Base-by-base conservation (phyloP, 2,888 invertebrate genomes). In the Ceriagrion tenellum region DNA sequence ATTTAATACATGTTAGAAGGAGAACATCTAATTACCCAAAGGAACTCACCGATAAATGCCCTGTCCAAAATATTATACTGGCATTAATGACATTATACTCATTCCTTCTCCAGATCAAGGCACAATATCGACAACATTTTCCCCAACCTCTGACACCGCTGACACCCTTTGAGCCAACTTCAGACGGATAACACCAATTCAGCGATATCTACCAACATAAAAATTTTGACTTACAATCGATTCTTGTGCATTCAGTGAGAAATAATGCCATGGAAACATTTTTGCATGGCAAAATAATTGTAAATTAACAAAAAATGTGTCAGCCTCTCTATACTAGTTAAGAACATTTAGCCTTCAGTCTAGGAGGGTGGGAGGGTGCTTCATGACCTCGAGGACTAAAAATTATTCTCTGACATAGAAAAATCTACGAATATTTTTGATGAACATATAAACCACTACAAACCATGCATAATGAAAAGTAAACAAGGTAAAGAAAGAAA, bases 41-140 rank as follows among this genome's bases (percentile, higher is more conserved):
- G 0, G 1, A 30, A 81, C 81, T 35, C 35, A 81, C 81, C 81
- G 18, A 26, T 81, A 13, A 81, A 81, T 81, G 10, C 26, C 81
- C 10, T 81, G 35, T 81, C 81, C 81, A 35, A 81, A 81, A 81
- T 35, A 18, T 81, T 81, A 81, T 35, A 35, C 81, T 6, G 81
- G 81, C 26, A 81, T 35, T 16, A 81, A 30, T 81, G 81, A 81
- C 81, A 81, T 81, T 35, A 81, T 81, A 81, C 30, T 81, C 13
- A 81, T 35, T 30, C 81, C 23, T 35, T 81, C 81, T 81, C 81
- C 81, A 81, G n/a, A 12, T 81, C 81, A 81, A 81, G 81, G 81
- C 81, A 81, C 81, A 26, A 35, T 35, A 81, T 81, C 35, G 81
- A 1, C 35, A 81, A 35, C 81, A 81, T 35, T 81, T n/a, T 23